phyloP scores from a whole-genome alignment of 1,140 invertebrate genomes.

The Steinernema feltiae region DNA sequence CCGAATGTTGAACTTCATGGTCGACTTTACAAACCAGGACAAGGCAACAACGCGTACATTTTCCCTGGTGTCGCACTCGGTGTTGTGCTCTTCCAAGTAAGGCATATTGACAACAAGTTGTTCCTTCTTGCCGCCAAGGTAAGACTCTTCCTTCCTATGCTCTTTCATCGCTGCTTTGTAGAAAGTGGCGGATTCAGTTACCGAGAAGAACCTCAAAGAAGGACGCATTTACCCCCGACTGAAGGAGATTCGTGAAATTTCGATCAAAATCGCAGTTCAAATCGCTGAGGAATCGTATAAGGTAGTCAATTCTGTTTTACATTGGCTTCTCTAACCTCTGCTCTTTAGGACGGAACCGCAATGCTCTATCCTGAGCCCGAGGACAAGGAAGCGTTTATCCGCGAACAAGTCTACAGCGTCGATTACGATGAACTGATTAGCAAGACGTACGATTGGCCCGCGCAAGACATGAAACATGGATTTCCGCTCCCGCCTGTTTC shows the following conservation, averaged over 20 bases:
- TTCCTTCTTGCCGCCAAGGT: slow-evolving; percentile 82
- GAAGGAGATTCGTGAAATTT: slow-evolving; percentile 77
- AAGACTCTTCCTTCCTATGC: slow-evolving; percentile 12
- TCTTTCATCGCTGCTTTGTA: slow-evolving; percentile 58
- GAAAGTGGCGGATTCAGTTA: slow-evolving; percentile 76
- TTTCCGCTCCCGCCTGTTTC: slow-evolving; percentile 44
- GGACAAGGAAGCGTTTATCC: slow-evolving; percentile 62
- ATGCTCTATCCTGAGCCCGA: slow-evolving; percentile 62
- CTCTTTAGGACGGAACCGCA: slow-evolving; percentile 61
- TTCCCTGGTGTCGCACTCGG: slow-evolving; percentile 87
- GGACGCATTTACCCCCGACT: slow-evolving; percentile 93
- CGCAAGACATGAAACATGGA: slow-evolving; percentile 52
- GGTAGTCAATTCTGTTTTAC: background rate
- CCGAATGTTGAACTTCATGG: slow-evolving; percentile 71
- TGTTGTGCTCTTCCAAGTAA: slow-evolving; percentile 71
- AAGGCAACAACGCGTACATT: slow-evolving; percentile 93
- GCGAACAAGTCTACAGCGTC: slow-evolving; percentile 61
- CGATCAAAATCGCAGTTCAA: slow-evolving; percentile 73
- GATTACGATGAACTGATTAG: slow-evolving; percentile 62
- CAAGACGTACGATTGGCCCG: slow-evolving; percentile 61
- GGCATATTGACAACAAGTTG: slow-evolving; percentile 79
- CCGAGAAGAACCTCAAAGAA: slow-evolving; percentile 71
- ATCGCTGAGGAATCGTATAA: slow-evolving; percentile 82
- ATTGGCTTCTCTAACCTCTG: background rate
- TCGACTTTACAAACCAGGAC: slow-evolving; percentile 77